phyloP scores from a whole-genome alignment of 1,140 invertebrate species.

The Plutomurus gul region DNA sequence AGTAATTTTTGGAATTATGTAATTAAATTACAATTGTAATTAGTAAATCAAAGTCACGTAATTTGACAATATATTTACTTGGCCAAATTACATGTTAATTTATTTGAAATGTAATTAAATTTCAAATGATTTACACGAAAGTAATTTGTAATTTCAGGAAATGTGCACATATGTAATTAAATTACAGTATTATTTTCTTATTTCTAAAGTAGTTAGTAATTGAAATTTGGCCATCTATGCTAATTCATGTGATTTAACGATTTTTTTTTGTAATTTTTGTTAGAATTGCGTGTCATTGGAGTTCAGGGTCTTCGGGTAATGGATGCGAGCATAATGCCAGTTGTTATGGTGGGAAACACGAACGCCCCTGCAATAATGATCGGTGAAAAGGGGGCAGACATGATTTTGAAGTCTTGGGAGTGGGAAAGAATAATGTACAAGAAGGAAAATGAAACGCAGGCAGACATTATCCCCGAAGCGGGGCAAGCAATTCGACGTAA shows the following conservation, averaged over 20 bases:
- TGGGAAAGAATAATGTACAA: background rate
- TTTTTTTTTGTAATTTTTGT: conserved; percentile 21
- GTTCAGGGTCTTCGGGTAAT: conserved; percentile 57
- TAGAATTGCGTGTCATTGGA: conserved; percentile 61
- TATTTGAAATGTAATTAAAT: no score
- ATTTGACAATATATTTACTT: no score
- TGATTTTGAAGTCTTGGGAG: conserved; percentile 4
- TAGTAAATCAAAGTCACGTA: no score
- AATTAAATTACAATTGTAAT: no score
- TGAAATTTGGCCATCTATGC: no score
- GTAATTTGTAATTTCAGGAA: no score
- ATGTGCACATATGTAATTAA: no score
- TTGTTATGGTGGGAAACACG: conserved; percentile 66
- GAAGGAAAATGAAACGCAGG: background rate
- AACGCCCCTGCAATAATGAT: conserved; percentile 80
- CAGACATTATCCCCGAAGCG: background rate
- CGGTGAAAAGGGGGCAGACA: conserved; percentile 70
- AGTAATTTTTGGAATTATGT: background rate
- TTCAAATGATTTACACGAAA: no score
- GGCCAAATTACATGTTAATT: no score
- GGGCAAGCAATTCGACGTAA: no score
- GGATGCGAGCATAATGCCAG: conserved; percentile 59
- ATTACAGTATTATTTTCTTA: no score
- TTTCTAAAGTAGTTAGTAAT: no score
- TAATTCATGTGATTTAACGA: background rate